Conservation (phyloP, 2,888 invertebrate species). For the Tiphia femorata region DNA sequence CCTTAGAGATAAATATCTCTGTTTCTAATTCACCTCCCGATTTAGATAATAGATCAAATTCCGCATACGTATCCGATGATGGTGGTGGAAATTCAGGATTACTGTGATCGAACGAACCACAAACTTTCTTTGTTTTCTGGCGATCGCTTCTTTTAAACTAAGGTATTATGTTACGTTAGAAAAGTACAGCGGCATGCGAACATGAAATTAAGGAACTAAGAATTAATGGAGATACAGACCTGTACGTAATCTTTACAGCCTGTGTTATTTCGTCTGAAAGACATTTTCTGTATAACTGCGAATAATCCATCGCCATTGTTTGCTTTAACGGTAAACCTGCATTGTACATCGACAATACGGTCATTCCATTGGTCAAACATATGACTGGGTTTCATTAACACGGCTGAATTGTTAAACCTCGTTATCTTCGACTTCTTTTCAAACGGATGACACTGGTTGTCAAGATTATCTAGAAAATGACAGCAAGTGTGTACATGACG, state of each 20-base stretch:
- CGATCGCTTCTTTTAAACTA: constrained; percentile 59
- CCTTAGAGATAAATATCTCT: constrained; percentile 65
- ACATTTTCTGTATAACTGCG: constrained; percentile 71
- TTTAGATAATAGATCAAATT: constrained; percentile 26
- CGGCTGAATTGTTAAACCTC: constrained; percentile 15
- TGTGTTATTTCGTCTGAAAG: constrained; percentile 60
- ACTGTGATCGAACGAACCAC: constrained; percentile 62
- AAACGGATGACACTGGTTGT: background rate
- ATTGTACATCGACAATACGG: constrained; percentile 36
- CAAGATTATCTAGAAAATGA: background rate
- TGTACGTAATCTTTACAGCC: constrained; percentile 71
- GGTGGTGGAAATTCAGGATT: constrained; percentile 13
- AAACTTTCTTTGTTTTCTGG: constrained; percentile 54
- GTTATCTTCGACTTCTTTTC: constrained; percentile 7
- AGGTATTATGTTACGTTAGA: constrained; percentile 5
- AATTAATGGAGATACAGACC: constrained; percentile 44
- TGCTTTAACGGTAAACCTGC: constrained; percentile 53
- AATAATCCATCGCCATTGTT: constrained; percentile 66
- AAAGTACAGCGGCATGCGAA: background rate
- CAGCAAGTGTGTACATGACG: background rate
- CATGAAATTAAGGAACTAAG: background rate
- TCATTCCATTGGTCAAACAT: constrained; percentile 31
- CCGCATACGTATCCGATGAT: constrained; percentile 17
- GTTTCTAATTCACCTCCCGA: constrained; percentile 65
- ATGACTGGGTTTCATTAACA: constrained; percentile 24